Evolutionary conservation across 1,140 invertebrate genomes (phyloP).

Genomic region (Leptinotarsa undecemlineata): DNA sequence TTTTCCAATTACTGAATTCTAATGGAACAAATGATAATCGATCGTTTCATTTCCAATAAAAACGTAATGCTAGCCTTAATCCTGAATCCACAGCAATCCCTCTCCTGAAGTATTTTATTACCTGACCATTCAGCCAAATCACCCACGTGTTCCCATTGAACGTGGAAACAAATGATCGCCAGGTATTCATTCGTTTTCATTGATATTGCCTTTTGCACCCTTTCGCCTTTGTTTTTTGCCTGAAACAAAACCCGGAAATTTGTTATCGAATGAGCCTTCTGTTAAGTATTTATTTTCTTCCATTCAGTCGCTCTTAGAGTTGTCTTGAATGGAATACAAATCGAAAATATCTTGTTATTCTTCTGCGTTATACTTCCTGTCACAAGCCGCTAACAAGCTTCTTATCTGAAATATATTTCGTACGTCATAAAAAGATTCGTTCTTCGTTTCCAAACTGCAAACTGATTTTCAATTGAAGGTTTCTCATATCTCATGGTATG

Average conservation of each 20-base stretch:
- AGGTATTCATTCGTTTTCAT: conserved; percentile 16
- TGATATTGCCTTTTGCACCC: neutral
- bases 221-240: neutral
- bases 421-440: too few relatives aligned
- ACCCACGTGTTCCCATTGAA: conserved; percentile 10
- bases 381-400: too few relatives aligned
- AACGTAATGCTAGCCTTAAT: neutral
- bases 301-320: too few relatives aligned
- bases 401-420: too few relatives aligned
- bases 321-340: too few relatives aligned
- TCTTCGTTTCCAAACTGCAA: too few relatives aligned
- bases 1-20: neutral
- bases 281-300: neutral
- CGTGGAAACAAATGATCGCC: conserved; percentile 4
- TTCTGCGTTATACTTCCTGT: too few relatives aligned
- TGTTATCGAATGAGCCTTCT: neutral
- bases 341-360: too few relatives aligned
- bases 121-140: neutral
- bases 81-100: conserved; percentile 5
- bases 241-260: neutral
- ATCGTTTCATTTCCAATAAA: too few relatives aligned
- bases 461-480: neutral
- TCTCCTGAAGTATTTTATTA: conserved; percentile 6
- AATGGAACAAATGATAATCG: too few relatives aligned
- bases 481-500: neutral